phyloP scores from a whole-genome alignment of 1,140 invertebrate genomes.

The Anoplolepis gracilipes region DNA sequence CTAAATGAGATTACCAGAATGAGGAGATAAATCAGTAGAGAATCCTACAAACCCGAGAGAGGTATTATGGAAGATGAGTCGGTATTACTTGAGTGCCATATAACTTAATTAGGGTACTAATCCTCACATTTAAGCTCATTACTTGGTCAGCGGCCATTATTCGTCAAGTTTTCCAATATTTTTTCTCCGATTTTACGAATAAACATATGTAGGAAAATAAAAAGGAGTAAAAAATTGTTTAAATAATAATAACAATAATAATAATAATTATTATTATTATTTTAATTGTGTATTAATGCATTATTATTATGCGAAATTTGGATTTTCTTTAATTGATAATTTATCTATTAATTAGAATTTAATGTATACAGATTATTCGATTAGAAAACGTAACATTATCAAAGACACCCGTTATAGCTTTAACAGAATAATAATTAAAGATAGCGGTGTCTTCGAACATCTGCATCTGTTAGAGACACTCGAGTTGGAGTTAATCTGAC shows the following conservation, averaged over 20 bases:
- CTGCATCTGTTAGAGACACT: constrained; percentile 20
- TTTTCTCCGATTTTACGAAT: neutral
- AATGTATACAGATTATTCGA: neutral
- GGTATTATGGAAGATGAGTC: constrained; percentile 28
- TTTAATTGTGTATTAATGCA: neutral
- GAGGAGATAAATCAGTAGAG: constrained; percentile 37
- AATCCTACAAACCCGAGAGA: constrained; percentile 18
- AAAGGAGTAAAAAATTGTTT: neutral
- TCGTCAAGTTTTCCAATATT: constrained; percentile 3
- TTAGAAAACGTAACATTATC: constrained; percentile 18
- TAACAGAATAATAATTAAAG: constrained; percentile 37
- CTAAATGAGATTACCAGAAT: constrained; percentile 23
- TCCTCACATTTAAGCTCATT: constrained; percentile 32
- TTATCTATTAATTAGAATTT: neutral
- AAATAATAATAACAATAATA: neutral
- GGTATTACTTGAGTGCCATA: constrained; percentile 40
- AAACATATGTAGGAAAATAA: neutral
- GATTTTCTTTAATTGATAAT: neutral
- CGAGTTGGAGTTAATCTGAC: constrained; percentile 25
- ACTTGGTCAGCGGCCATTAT: constrained; percentile 2
- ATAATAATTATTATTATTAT: neutral
- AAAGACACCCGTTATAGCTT: constrained; percentile 19
- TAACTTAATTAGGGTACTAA: constrained; percentile 45
- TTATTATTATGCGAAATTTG: neutral
- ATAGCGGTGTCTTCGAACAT: constrained; percentile 33